Base-by-base conservation (phyloP, 2,113 vertebrate genomes). In the Poeciliopsis prolifica region DNA sequence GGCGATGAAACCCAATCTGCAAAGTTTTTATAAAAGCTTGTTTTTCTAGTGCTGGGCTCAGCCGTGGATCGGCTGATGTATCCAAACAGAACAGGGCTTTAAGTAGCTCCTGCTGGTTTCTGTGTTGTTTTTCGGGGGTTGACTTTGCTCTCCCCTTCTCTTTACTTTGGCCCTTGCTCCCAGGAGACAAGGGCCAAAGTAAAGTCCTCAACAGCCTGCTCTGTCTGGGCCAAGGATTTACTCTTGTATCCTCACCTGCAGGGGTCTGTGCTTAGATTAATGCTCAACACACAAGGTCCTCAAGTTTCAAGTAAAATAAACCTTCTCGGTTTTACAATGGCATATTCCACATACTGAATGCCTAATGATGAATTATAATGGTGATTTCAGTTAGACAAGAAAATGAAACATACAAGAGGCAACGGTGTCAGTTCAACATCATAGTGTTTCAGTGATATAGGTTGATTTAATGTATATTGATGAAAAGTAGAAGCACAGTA, bases 1-100 rank as follows among this genome's bases (percentile, higher is more conserved):
- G 78, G 90, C 92, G 78, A 88, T 95, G 96, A 96, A 97, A 97
- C 93, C 90, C 88, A 93, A 97, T 95, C 96, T 88, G 86, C 79
- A 91, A 92, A 95, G 89, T 92, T 88, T 89, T 93, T 74, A 83
- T 76, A 65, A 90, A 87, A 89, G 75, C 86, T 94, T 96, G 93
- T 94, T 95, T 95, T 94, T 68, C 84, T 93, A 95, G 92, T 83
- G 81, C 85, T 75, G 64, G 85, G 84, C 81, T 26, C 68, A 78
- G 85, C 85, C 83, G 72, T 89, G 84, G 87, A 93, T 92, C 90
- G 86, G 93, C 93, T 88, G 87, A 80, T 84, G 71, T 72, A 80
- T 81, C 81, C 66, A 89, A 90, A 91, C 81, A 90, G 75, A 81
- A 73, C 65, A 28, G 68, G 54, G 73, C 87, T 80, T 85, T 77